Percentiles rank a stretch among this genome's conserved stretches.
Conservation (phyloP, 2,797 vertebrate species). For the Valencia hispanica region DNA sequence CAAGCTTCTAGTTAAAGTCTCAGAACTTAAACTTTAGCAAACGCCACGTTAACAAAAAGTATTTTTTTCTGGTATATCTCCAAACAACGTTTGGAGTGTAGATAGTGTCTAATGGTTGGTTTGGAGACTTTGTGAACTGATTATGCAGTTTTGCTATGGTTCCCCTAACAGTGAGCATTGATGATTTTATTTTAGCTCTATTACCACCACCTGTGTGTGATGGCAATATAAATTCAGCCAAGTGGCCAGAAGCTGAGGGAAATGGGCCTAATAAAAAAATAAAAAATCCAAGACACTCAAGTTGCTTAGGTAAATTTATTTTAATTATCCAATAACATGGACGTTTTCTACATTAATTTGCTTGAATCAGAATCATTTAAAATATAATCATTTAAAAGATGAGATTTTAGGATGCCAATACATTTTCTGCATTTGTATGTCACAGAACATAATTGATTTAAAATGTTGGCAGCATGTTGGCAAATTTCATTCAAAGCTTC, state of each 20-base stretch:
- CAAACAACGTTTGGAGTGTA: too few relatives aligned
- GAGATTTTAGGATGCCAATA: background rate
- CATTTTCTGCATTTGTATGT: background rate
- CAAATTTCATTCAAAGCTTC: background rate
- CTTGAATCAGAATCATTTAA: too few relatives aligned
- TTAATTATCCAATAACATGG: background rate
- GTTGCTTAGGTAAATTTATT: background rate
- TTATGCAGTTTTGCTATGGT: too few relatives aligned
- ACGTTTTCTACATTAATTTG: background rate
- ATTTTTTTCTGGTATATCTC: too few relatives aligned
- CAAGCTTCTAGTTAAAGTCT: too few relatives aligned
- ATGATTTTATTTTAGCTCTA: background rate
- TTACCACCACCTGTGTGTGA: background rate
- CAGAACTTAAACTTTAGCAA: too few relatives aligned
- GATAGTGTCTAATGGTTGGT: too few relatives aligned
- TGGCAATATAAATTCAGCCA: too few relatives aligned
- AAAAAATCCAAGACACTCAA: background rate
- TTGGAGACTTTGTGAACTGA: too few relatives aligned
- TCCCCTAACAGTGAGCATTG: too few relatives aligned
- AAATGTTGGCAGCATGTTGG: background rate
- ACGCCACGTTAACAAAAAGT: too few relatives aligned
- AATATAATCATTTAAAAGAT: background rate
- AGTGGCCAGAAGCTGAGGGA: background rate
- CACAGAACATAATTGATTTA: background rate
- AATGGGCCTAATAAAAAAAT: background rate